Conservation (phyloP, 2,113 vertebrate species). For the Callipepla californica region DNA sequence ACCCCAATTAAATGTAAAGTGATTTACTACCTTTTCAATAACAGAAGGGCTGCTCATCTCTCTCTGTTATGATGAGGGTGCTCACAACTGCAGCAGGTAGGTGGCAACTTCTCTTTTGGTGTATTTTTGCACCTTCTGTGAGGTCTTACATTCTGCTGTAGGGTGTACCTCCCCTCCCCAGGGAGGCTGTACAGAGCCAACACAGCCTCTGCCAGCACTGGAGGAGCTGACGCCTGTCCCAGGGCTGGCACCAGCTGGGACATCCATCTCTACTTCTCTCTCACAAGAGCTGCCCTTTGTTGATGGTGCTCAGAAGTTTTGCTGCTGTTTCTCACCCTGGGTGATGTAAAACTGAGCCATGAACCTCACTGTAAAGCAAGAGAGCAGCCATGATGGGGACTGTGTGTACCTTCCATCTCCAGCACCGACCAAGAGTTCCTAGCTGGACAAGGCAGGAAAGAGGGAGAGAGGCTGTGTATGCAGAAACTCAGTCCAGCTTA, state of each 20-base stretch:
- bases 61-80: not conserved
- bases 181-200: not conserved
- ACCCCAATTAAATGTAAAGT: not conserved
- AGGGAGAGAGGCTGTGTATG: accelerated
- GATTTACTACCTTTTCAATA: not conserved
- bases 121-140: not conserved
- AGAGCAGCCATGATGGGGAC: not conserved
- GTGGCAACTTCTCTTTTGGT: not conserved
- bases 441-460: too few relatives aligned
- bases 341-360: accelerated
- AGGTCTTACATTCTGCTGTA: not conserved
- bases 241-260: accelerated
- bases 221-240: not conserved
- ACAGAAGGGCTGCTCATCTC: not conserved
- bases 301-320: not conserved
- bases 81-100: not conserved
- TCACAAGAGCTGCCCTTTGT: not conserved
- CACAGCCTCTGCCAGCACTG: not conserved
- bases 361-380: accelerated
- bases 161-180: not conserved
- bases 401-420: accelerated
- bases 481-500: not conserved
- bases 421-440: accelerated
- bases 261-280: not conserved
- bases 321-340: not conserved